Evolutionary conservation across 2,888 invertebrate species (phyloP).

Genomic region (Esperia sulphurella): DNA sequence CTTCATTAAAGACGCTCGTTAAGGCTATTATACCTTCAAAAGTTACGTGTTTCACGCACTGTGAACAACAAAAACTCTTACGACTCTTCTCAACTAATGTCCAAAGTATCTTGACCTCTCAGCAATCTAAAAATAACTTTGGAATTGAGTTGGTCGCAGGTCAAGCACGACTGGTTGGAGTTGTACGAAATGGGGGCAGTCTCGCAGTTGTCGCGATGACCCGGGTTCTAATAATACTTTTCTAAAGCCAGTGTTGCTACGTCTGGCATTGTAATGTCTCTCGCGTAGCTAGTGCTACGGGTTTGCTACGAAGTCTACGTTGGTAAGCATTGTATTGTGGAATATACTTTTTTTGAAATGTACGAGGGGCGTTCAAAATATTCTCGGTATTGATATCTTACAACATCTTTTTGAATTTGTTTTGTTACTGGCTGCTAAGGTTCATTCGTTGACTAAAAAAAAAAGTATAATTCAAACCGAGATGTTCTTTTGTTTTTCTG

Average conservation of each 20-base stretch:
- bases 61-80: constrained; percentile 26
- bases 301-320: constrained; percentile 18
- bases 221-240: constrained; percentile 50
- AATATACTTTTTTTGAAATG: no score
- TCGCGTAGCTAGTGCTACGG: constrained; percentile 29
- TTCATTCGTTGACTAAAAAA: no score
- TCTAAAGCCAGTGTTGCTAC: constrained; percentile 4
- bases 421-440: no score
- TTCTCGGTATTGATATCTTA: no score
- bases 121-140: constrained; percentile 14
- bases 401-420: no score
- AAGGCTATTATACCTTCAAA: constrained; percentile 12
- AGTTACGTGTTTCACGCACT: constrained; percentile 31
- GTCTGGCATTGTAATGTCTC: constrained; percentile 22
- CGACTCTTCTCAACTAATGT: constrained; percentile 11
- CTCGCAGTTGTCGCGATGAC: constrained; percentile 48
- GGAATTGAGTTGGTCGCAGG: background rate
- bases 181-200: constrained; percentile 49
- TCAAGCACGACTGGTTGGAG: constrained; percentile 26
- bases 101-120: constrained; percentile 22
- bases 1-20: background rate
- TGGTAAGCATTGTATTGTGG: background rate
- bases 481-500: no score
- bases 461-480: no score
- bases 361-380: no score